phyloP scores from a whole-genome alignment of 2,888 invertebrate species.

The Laspeyria flexula region DNA sequence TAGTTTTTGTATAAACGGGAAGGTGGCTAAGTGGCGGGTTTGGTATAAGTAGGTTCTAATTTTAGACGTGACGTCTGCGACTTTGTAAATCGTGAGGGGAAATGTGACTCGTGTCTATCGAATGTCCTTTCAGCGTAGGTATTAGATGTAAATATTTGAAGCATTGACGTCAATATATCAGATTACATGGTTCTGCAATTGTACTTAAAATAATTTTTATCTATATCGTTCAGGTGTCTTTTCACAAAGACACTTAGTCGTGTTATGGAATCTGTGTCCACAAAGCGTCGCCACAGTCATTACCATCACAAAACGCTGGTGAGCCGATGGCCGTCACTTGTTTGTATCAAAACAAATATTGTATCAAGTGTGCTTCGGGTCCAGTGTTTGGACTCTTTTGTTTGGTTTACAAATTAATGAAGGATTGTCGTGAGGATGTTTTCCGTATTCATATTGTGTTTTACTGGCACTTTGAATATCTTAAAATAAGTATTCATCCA shows the following conservation, averaged over 20 bases:
- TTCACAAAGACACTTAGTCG: conserved; percentile 51
- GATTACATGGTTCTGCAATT: conserved; percentile 12
- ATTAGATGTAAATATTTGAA: conserved; percentile 62
- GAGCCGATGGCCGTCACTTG: conserved; percentile 79
- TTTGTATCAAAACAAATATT: conserved; percentile 84
- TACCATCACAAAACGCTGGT: conserved; percentile 78
- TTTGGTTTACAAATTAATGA: conserved; percentile 80
- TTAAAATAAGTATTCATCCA: conserved; percentile 19
- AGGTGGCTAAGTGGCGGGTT: conserved; percentile 84
- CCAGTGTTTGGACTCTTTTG: conserved; percentile 75
- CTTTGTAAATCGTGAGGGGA: conserved; percentile 78
- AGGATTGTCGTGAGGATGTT: conserved; percentile 70
- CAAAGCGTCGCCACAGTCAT: conserved; percentile 67
- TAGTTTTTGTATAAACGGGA: conserved; percentile 83
- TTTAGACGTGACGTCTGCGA: conserved; percentile 81
- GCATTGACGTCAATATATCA: conserved; percentile 1
- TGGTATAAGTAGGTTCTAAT: conserved; percentile 84
- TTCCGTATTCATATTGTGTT: conserved; percentile 45
- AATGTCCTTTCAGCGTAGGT: conserved; percentile 69
- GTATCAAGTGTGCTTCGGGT: conserved; percentile 77
- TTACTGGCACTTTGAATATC: conserved; percentile 47
- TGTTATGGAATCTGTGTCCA: conserved; percentile 66
- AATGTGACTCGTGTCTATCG: conserved; percentile 77
- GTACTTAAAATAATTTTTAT: conserved; percentile 2
- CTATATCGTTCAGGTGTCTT: conserved; percentile 21